Percentiles rank a stretch among this genome's conserved stretches.
phyloP scores from a whole-genome alignment of 2,113 vertebrate genomes.

The Tragelaphus imberbis region DNA sequence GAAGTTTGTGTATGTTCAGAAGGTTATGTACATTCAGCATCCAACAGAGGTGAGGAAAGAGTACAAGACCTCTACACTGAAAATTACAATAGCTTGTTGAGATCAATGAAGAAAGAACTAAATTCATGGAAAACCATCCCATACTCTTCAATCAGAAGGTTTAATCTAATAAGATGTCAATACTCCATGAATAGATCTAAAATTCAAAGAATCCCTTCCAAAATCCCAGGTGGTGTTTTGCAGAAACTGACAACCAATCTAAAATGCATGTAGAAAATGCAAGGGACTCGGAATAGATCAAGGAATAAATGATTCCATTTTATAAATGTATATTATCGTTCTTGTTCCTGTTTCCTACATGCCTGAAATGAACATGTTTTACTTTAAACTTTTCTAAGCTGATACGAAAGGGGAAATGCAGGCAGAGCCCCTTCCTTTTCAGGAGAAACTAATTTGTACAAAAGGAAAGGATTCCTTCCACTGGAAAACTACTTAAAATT shows the following conservation, averaged over 20 bases:
- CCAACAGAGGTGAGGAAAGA: background rate
- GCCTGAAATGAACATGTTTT: background rate
- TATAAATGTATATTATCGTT: background rate
- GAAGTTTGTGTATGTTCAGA: background rate
- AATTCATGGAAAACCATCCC: background rate
- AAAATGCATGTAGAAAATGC: background rate
- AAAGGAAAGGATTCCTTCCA: background rate
- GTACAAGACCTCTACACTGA: background rate
- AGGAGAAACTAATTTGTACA: background rate
- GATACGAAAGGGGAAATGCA: background rate
- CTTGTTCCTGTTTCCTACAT: background rate
- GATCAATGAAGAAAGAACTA: background rate
- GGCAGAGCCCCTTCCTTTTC: background rate
- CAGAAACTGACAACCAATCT: background rate
- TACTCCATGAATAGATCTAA: background rate
- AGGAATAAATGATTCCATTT: background rate
- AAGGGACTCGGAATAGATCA: background rate
- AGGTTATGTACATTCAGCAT: background rate
- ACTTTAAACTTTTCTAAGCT: background rate
- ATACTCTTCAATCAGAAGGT: background rate
- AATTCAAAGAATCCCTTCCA: background rate
- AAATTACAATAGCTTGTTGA: background rate
- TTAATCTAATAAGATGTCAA: background rate
- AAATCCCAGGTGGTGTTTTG: background rate
- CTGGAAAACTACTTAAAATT: constrained; percentile 19